Base-by-base conservation (phyloP, 2,797 vertebrate genomes). In the Oreochromis grahami region DNA sequence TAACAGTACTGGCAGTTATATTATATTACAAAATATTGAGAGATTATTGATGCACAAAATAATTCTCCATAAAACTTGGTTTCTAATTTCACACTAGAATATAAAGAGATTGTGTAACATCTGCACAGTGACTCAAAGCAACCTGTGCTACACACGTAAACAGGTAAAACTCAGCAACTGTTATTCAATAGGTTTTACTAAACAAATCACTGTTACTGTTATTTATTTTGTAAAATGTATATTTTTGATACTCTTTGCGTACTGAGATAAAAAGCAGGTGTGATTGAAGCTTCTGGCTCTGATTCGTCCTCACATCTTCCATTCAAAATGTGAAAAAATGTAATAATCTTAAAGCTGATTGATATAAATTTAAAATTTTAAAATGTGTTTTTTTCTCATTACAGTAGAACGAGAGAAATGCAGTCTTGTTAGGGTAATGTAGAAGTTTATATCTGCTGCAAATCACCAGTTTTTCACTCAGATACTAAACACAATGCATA, bases 401-500 rank as follows among this genome's bases (percentile, higher is more conserved):
- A 19, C 24, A 19, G 19, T 43, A 70, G 14, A 50, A 74, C 13
- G 4, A 13, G 26, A 74, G 43, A 32, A 13, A 19, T 48, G 0
- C 43, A 50, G 68, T 17, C 0, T 32, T 72, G 29, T 74, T 1
- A 3, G 26, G 43, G 26, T 50, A 2, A 48, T 0, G 26, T 0
- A 5, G 15, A 76, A 2, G 21, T 45, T 77, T 52, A 6, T 24
- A 32, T 34, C 17, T 58, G 21, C 24, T 51, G 26, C 15, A 56
- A 36, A 53, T 70, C 7, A 8, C 36, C 21, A 19, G n/a, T 84
- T 79, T 85, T 81, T 82, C 24, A 19, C 52, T 68, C 5, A 2
- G 1, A 55, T 78, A 34, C 70, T 78, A 70, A 88, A 63, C 48
- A 12, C 34, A 29, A 92, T 86, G 58, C 15, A 26, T 86, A 89